Evolutionary conservation across 2,113 vertebrate species (phyloP).

Genomic region (Corydoras maculifer): DNA sequence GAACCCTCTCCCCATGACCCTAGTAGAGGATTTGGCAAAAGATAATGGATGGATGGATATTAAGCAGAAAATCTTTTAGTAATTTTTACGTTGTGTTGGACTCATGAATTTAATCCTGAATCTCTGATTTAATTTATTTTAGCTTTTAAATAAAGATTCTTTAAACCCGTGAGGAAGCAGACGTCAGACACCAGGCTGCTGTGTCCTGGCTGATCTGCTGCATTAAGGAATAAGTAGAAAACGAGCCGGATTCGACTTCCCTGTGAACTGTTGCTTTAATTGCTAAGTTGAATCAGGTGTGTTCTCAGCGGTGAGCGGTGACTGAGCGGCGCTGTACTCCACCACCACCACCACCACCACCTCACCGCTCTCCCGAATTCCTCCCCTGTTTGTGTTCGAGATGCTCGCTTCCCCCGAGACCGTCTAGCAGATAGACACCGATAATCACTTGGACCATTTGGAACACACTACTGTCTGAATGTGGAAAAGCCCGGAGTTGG

Average conservation of each 20-base stretch:
- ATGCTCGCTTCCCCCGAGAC: slow-evolving; percentile 18
- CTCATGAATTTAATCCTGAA: too few relatives aligned
- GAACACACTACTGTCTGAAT: slow-evolving; percentile 10
- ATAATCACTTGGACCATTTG: slow-evolving; percentile 7
- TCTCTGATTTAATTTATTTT: too few relatives aligned
- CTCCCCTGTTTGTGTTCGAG: neutral
- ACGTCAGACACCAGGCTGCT: neutral
- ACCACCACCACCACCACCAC: too few relatives aligned
- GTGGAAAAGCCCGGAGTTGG: slow-evolving; percentile 25
- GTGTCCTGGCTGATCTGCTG: neutral
- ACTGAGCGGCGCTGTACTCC: too few relatives aligned
- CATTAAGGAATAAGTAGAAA: neutral
- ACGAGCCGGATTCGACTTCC: neutral
- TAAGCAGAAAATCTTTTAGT: too few relatives aligned
- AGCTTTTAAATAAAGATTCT: neutral
- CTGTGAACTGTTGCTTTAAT: neutral
- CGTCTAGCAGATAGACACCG: slow-evolving; percentile 6
- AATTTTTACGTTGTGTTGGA: too few relatives aligned
- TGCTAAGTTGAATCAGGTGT: neutral
- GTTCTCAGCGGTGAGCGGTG: neutral
- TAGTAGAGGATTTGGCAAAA: too few relatives aligned
- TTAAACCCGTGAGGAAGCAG: neutral
- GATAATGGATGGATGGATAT: too few relatives aligned
- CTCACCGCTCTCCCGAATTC: too few relatives aligned
- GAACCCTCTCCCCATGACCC: too few relatives aligned